phyloP scores from a whole-genome alignment of 2,797 vertebrate species.

The Erethizon dorsatum region DNA sequence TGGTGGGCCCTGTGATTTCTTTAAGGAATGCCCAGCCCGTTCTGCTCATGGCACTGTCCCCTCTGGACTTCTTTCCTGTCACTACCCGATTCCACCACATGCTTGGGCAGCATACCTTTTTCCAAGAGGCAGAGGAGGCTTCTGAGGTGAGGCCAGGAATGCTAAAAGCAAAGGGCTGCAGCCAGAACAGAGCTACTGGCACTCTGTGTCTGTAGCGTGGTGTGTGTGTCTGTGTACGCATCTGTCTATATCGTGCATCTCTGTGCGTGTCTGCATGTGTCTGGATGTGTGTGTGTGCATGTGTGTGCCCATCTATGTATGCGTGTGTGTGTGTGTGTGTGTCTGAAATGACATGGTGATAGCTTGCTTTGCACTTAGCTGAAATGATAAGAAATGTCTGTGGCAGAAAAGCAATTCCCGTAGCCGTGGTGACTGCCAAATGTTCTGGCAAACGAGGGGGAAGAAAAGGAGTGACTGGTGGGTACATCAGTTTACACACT shows the following conservation, averaged over 20 bases:
- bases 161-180: neutral
- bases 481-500: neutral
- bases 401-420: slow-evolving; percentile 60
- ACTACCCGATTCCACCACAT: neutral
- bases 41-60: neutral
- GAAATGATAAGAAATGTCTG: slow-evolving; percentile 67
- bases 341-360: slow-evolving; percentile 38
- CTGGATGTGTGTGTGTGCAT: neutral
- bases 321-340: neutral
- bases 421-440: slow-evolving; percentile 3
- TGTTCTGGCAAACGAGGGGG: neutral
- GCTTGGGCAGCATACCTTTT: neutral
- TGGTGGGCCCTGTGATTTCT: neutral
- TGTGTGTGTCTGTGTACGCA: neutral
- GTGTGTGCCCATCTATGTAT: neutral
- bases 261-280: neutral
- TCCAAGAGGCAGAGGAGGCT: slow-evolving; percentile 52
- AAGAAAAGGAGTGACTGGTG: neutral
- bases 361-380: slow-evolving; percentile 64
- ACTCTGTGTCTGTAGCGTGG: neutral
- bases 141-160: slow-evolving; percentile 13
- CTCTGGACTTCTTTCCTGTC: neutral
- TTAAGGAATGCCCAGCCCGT: neutral
- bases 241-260: neutral
- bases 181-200: neutral